These are phyloP conservation scores for Neolamprologus fasciatus DNA, from an alignment of 2,113 vertebrate genomes.

Conservation along the genomic window DNA sequence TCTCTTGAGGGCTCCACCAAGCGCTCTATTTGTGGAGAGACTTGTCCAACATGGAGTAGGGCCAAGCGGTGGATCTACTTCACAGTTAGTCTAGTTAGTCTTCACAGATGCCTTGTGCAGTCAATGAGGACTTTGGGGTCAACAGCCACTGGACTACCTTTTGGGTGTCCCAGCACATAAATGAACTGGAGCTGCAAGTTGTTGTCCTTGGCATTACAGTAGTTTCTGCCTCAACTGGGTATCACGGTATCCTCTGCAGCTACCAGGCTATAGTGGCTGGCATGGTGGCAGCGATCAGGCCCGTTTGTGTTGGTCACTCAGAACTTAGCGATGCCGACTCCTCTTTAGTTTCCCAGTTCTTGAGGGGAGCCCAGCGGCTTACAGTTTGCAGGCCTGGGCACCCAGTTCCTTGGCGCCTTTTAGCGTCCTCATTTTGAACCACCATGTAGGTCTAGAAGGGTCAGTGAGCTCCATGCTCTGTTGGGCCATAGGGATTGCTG, in stretches of 20 bases:
- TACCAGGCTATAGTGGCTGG: neutral
- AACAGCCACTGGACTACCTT: neutral
- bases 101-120: neutral
- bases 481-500: neutral
- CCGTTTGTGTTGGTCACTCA: neutral
- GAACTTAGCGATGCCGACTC: neutral
- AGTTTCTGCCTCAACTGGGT: neutral
- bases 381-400: neutral
- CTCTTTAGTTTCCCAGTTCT: neutral
- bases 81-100: neutral
- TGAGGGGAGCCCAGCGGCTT: neutral
- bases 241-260: neutral
- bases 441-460: neutral
- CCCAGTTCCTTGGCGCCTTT: neutral
- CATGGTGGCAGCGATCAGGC: neutral
- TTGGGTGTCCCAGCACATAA: neutral
- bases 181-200: neutral
- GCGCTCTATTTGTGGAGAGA: neutral
- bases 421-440: neutral
- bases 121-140: fast-evolving
- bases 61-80: neutral
- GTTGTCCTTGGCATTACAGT: neutral
- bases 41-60: neutral
- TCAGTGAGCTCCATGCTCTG: neutral
- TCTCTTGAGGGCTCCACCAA: neutral